Percentiles rank a stretch among this genome's conserved stretches.
Evolutionary conservation across 2,113 vertebrate genomes (phyloP).

Genomic region (Pelusios castaneus): DNA sequence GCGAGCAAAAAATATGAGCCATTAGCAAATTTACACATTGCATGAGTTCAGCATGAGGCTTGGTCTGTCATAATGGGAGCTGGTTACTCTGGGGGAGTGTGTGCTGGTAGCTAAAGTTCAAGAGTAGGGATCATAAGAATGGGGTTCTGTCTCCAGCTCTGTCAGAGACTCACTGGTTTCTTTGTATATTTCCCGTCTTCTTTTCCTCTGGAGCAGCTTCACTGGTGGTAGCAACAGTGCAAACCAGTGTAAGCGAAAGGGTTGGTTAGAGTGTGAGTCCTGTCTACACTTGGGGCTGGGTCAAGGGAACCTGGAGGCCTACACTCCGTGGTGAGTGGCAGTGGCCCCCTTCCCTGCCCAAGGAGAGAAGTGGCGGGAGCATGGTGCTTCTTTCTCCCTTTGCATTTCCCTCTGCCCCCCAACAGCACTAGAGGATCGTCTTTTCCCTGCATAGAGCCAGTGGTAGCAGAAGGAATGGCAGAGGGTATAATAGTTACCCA

Average conservation of each 20-base stretch:
- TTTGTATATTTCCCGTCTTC: neutral
- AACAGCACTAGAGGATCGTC: neutral
- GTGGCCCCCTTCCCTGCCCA: neutral
- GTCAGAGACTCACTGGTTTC: neutral
- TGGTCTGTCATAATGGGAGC: neutral
- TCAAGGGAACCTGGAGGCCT: neutral
- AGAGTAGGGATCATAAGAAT: neutral
- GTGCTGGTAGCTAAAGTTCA: neutral
- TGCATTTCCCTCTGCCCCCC: neutral
- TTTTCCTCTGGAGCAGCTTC: neutral
- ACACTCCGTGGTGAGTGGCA: neutral
- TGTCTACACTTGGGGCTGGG: neutral
- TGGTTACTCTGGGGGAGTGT: neutral
- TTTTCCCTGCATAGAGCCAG: neutral
- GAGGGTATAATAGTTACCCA: neutral
- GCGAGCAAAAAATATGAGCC: slow-evolving; percentile 53
- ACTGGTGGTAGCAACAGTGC: neutral
- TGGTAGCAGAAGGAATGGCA: neutral
- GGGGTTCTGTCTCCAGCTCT: slow-evolving; percentile 9
- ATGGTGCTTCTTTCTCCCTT: neutral
- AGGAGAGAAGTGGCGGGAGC: neutral
- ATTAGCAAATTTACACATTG: slow-evolving; percentile 60
- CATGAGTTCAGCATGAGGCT: slow-evolving; percentile 36
- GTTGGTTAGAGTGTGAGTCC: neutral
- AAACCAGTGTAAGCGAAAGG: neutral